Evolutionary conservation across 2,113 vertebrate genomes (phyloP), one percentile per base, ranked within the genome.

Genomic region (Notarius lentiginosus): DNA sequence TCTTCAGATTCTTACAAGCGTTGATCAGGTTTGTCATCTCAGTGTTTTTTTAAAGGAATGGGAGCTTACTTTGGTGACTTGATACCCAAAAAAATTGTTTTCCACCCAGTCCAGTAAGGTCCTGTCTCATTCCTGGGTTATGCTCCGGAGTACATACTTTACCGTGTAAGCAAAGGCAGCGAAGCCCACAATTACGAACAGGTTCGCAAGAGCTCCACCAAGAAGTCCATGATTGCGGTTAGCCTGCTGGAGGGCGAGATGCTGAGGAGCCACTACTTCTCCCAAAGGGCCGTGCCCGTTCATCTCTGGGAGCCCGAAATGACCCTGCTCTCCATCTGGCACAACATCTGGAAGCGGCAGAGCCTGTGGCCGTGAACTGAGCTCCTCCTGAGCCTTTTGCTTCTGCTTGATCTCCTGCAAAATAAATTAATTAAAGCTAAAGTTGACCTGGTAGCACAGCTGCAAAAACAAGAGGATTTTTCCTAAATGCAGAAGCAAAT

Each of bases 101-200:
- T 41, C 55, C 24, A 87, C 88, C 88, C 87, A 58, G 0, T 82
- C 10, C 5, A 61, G 79, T 61, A 24, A 47, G 85, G 88, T 91
- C 86, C 92, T 89, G 91, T 83, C 88, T 98, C 96, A 99, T 92
- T 99, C 98, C 92, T 99, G 97, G 0, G 97, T 97, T 95, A 99
- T 99, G 97, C 97, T 99, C 94, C 97, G 95, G 92, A 99, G 94
- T 84, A 99, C 98, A 5, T 98, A 99, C 93, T 98, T 99, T 87
- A 99, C 98, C 79, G 98, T 99, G 95, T 99, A 99, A 91, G 98
- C 98, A 5, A 98, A 99, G 75, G 98, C 98, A 0, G 98, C 98
- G 49, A 99, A 99, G 83, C 98, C 98, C 12, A 99, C 98, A 80
- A 99, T 98, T 82, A 99, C 97, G 90, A 99, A 99, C 90, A 99